These are phyloP conservation scores for Hydriomena furcata DNA, from an alignment of 2,888 invertebrate genomes.

Conservation along the genomic window DNA sequence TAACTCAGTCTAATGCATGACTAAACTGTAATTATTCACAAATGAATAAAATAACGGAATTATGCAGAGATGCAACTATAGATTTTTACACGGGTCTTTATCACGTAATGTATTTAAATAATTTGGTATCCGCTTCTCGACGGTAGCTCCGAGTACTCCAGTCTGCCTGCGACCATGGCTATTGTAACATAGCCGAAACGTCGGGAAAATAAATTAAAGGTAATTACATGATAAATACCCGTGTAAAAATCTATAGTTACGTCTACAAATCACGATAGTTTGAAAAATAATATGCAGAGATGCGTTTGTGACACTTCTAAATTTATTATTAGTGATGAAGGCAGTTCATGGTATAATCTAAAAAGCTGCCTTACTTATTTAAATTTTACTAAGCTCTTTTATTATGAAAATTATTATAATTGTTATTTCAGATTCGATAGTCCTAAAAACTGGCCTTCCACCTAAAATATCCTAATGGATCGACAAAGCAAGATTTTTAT, in stretches of 20 bases:
- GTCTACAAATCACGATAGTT: too few species aligned
- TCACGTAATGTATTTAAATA: too few species aligned
- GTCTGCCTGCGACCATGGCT: too few species aligned
- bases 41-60: constrained; percentile 32
- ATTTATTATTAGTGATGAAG: constrained; percentile 6
- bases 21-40: constrained; percentile 49
- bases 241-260: too few species aligned
- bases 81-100: too few species aligned
- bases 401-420: constrained; percentile 9
- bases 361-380: constrained; percentile 22
- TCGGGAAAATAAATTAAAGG: too few species aligned
- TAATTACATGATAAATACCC: too few species aligned
- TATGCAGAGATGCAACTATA: constrained; percentile 35
- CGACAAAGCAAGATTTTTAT: constrained; percentile 67
- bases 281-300: too few species aligned
- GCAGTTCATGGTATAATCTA: constrained; percentile 12
- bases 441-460: constrained; percentile 26
- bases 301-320: constrained; percentile 36
- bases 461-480: constrained; percentile 37
- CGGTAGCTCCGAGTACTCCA: too few species aligned
- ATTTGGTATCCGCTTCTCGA: too few species aligned
- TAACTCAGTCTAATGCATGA: constrained; percentile 76
- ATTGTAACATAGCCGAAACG: too few species aligned
- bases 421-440: constrained; percentile 27
- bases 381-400: constrained; percentile 26